Evolutionary conservation across 2,888 invertebrate genomes (phyloP), one percentile per base, ranked within the genome.

Genomic region (Ophraella communa): DNA sequence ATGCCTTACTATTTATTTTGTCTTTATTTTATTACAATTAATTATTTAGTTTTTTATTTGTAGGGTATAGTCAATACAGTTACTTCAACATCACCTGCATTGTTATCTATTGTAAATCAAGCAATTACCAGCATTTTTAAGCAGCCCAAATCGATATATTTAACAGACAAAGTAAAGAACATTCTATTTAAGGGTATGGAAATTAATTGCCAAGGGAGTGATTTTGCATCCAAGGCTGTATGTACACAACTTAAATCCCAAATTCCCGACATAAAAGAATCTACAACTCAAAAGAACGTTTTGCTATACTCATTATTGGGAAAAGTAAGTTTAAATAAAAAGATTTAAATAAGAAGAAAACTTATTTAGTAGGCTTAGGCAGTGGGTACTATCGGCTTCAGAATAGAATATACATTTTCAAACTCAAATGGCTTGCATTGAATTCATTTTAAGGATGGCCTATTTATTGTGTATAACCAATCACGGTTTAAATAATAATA

Each of bases 261-360:
- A 71, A 84, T 84, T 0, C 85, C 86, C 3, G 87, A 87, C 49
- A 76, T 89, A 1, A 70, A 72, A 62, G 55, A 52, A 18, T 81
- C 83, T 23, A 82, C 86, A 47, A 83, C 85, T 53, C 87, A 88
- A 11, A 87, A 88, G 42, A 88, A 89, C 56, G 87, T 87, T 69
- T 90, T 87, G 70, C 81, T 85, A n/a, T 91, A 93, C 77, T 93
- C 93, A 0, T 76, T 93, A 0, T 87, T 94, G 75, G 92, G 91
- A 49, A 79, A 82, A 79, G 93, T 94, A 82, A 85, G 85, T 78
- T 24, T 20, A 4, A n/a, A 8, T 39, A 17, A 14, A 39, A 17
- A 39, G n/a, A 3, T 35, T 17, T 39, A 17, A 17, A 17, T 14
- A 39, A 8, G 11, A 49, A 8, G 2, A 4, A 42, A 3, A 14